Evolutionary conservation across 1,140 invertebrate genomes (phyloP).

Genomic region (Calycopis cecrops): DNA sequence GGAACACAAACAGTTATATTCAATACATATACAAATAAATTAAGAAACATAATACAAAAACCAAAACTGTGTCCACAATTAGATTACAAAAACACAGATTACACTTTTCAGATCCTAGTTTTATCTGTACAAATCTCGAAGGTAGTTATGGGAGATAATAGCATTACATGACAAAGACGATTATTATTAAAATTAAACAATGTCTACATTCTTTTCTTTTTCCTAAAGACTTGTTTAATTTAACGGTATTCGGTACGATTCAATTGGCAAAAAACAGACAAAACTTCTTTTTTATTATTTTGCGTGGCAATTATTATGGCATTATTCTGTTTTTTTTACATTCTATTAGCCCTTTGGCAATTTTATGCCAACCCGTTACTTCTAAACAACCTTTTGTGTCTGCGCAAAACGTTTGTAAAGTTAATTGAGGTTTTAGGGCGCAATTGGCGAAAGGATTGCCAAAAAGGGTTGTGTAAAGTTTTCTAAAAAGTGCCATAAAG

Average conservation of each 20-base stretch:
- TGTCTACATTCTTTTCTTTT: too few species aligned
- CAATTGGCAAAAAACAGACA: neutral
- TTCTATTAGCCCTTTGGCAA: constrained; percentile 53
- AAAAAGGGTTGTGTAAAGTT: constrained; percentile 40
- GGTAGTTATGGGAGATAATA: too few species aligned
- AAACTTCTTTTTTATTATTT: constrained; percentile 13
- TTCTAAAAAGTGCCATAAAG: too few species aligned
- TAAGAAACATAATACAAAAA: too few species aligned
- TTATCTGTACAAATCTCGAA: too few species aligned
- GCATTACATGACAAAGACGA: too few species aligned
- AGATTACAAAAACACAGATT: too few species aligned
- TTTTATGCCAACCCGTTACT: constrained; percentile 39
- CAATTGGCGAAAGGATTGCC: constrained; percentile 44
- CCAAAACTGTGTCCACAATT: too few species aligned
- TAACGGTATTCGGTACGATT: constrained; percentile 18
- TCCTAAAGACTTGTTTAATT: constrained; percentile 34
- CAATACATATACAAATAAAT: too few species aligned
- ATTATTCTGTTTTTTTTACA: constrained; percentile 30
- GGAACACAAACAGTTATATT: too few species aligned
- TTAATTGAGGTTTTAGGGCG: constrained; percentile 36
- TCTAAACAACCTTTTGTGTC: constrained; percentile 29
- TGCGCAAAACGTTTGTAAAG: constrained; percentile 15
- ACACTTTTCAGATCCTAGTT: too few species aligned
- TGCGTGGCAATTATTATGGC: constrained; percentile 31
- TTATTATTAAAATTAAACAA: too few species aligned